Evolutionary conservation across 2,113 vertebrate species (phyloP), one percentile per base, ranked within the genome.

Genomic region (Strigops habroptila): DNA sequence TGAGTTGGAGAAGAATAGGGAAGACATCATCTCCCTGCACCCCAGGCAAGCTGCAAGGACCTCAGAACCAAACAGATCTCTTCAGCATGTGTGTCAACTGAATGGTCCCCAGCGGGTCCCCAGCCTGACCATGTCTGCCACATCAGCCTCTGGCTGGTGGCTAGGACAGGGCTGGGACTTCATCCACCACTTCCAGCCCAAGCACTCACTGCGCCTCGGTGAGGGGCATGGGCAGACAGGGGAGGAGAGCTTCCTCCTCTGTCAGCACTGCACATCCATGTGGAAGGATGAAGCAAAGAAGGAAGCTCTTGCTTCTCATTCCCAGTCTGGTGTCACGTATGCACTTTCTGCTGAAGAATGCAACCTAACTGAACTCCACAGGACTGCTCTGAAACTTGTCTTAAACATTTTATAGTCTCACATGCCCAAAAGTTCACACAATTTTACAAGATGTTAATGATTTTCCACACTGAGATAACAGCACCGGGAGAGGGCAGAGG

Each of bases 161-260:
- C 51, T 33, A 31, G 52, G 37, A 63, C 4, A 8, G n/a, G 35
- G 25, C 12, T 52, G 43, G 28, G 44, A 44, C 51, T 55, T 35
- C 77, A 83, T 3, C 23, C 24, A 3, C 18, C 44, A 24, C 4
- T 35, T 59, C 57, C 57, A 35, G 57, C 10, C 14, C 2, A 2
- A 55, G 73, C 49, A 91, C 23, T 15, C 2, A 0, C 28, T 6
- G 31, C 0, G 0, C 33, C 37, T 30, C 17, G 1, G 57, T 1
- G 0, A 74, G 13, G 48, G 13, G 33, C 53, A 33, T 1, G 0
- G 21, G 35, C 35, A 65, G 33, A 12, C 0, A 4, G 35, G n/a
- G 23, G 67, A 43, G 44, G 59, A 55, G 80, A 83, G 14, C 44
- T 39, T 37, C 25, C 37, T 35, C 17, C 15, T 25, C 60, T 39